These are phyloP conservation scores for Brassicogethes aeneus DNA, from an alignment of 2,888 invertebrate species.

Conservation along the genomic window DNA sequence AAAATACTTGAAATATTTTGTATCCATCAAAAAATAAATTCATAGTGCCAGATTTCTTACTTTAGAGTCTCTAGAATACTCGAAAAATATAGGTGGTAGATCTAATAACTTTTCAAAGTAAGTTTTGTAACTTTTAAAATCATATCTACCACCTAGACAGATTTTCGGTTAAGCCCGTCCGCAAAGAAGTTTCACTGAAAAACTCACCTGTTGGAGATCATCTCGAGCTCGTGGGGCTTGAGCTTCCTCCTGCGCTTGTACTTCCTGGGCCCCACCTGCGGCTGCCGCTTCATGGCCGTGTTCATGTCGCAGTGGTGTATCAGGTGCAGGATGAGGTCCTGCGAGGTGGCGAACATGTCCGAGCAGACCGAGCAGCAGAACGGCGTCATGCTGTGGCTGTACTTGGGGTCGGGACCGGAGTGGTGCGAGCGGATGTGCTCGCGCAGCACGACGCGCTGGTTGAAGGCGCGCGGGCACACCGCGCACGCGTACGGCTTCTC, in stretches of 20 bases:
- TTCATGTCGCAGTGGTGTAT: slow-evolving; percentile 81
- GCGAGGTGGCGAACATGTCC: slow-evolving; percentile 58
- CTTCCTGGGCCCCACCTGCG: slow-evolving; percentile 63
- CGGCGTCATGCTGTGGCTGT: slow-evolving; percentile 51
- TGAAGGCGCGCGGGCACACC: slow-evolving; percentile 79
- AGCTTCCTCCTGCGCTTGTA: slow-evolving; percentile 73
- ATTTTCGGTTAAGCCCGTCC: too few relatives aligned
- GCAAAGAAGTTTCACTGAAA: too few relatives aligned
- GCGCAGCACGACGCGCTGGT: slow-evolving; percentile 75
- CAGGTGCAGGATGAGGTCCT: slow-evolving; percentile 70
- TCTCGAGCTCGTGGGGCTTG: slow-evolving; percentile 53
- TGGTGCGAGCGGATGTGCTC: slow-evolving; percentile 82
- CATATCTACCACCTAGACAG: too few relatives aligned
- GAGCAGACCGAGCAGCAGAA: slow-evolving; percentile 72
- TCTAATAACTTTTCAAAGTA: too few relatives aligned
- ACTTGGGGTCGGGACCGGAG: slow-evolving; percentile 68
- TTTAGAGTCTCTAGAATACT: too few relatives aligned
- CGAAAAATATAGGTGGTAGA: too few relatives aligned
- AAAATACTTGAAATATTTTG: too few relatives aligned
- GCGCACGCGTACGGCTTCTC: slow-evolving; percentile 77
- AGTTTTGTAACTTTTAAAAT: too few relatives aligned
- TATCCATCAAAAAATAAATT: too few relatives aligned
- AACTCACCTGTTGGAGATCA: slow-evolving; percentile 32
- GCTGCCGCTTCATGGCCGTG: slow-evolving; percentile 71
- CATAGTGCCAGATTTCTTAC: too few relatives aligned